Conservation (phyloP, 1,140 invertebrate species). For the Macrobrachium rosenbergii region DNA sequence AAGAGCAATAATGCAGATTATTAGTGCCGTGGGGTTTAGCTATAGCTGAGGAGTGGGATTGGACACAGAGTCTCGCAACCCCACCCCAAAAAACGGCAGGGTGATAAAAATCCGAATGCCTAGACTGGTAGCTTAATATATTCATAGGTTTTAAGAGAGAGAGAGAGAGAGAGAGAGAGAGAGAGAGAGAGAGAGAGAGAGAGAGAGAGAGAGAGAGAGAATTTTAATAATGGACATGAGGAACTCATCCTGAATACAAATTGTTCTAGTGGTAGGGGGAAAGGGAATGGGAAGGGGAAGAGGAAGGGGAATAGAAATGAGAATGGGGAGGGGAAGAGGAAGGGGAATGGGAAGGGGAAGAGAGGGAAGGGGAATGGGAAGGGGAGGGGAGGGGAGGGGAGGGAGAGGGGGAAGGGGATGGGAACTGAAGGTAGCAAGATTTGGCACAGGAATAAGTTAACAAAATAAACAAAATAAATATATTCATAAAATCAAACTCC, state of each 20-base stretch:
- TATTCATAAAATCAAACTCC: too few relatives aligned
- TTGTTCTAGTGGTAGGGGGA: background rate
- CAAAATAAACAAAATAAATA: too few relatives aligned
- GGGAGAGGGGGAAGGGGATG: background rate
- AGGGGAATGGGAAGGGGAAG: background rate
- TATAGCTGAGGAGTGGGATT: too few relatives aligned
- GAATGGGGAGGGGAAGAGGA: background rate
- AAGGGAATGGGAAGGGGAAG: background rate
- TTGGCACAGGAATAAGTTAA: too few relatives aligned
- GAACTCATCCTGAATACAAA: too few relatives aligned
- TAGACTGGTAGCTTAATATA: background rate
- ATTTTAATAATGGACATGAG: too few relatives aligned
- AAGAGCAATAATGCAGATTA: too few relatives aligned
- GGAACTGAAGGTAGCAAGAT: background rate
- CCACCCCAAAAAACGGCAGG: too few relatives aligned
- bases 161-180: conserved; percentile 27
- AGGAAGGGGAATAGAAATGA: background rate
- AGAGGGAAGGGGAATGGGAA: background rate
- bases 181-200: conserved; percentile 27
- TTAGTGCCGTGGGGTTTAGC: too few relatives aligned
- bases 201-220: conserved; percentile 24
- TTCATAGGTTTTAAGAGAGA: conserved; percentile 20
- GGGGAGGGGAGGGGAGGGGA: background rate
- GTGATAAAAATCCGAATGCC: too few relatives aligned
- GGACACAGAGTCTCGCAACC: too few relatives aligned